Base-by-base conservation (phyloP, 2,888 invertebrate species). In the Laothoe populi region DNA sequence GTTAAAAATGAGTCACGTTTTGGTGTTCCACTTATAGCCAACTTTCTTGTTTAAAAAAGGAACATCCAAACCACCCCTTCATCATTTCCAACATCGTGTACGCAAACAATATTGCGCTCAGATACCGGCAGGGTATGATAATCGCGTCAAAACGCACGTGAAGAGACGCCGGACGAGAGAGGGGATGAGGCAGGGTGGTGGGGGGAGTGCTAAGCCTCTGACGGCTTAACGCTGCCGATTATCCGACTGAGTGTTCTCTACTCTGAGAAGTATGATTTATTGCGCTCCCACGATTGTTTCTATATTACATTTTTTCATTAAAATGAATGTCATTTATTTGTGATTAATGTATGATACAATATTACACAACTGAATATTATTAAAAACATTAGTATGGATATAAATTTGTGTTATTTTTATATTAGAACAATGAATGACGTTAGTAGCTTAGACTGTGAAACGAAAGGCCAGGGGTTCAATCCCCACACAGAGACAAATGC, bases 71-170 rank as follows among this genome's bases (percentile, higher is more conserved):
- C 73, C 83, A 58, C 70, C 80, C 84, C 81, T 79, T 75, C 65
- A 60, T 8, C 42, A 2, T 26, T 62, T 72, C 59, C 61, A 66
- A 64, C 63, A 75, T 71, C 23, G 46, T 40, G 21, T 71, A 69
- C 68, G 68, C 88, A 86, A 88, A 91, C 91, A 90, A 91, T 90
- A 92, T 90, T 88, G 90, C 88, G 84, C 87, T 78, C 85, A 88
- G 90, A 91, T 91, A 89, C 88, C 81, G 88, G 72, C 86, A 82
- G 88, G 86, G 88, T 90, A 90, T 90, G 90, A 91, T 92, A 92
- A 92, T 92, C 92, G 90, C 90, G 90, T 92, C 91, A 92, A 92
- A 92, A 92, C 91, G 92, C 91, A 91, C 91, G 90, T 90, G 90
- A 89, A 91, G 90, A 86, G 84, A 82, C 82, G 75, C 78, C 71